phyloP scores from a whole-genome alignment of 2,797 vertebrate species.

The Muscicapa striata region DNA sequence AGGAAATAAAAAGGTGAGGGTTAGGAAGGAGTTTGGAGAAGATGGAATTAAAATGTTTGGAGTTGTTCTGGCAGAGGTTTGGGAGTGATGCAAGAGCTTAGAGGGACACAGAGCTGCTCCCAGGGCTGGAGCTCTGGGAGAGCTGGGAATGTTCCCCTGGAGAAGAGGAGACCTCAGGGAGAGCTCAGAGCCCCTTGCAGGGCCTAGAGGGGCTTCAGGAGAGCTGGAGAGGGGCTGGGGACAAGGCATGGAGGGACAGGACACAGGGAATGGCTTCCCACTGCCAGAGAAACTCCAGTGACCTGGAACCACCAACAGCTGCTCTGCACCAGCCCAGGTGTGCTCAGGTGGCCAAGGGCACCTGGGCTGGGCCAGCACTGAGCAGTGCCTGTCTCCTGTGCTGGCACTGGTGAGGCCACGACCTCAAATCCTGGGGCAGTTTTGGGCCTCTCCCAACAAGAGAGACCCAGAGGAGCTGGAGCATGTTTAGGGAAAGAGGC shows the following conservation, averaged over 20 bases:
- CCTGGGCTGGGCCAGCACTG: neutral
- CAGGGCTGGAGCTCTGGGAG: neutral
- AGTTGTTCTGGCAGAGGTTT: neutral
- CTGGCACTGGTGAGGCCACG: neutral
- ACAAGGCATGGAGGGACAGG: accelerated
- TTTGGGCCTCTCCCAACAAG: no score
- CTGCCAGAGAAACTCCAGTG: neutral
- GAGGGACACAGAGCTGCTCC: accelerated
- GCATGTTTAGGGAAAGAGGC: neutral
- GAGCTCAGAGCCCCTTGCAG: accelerated
- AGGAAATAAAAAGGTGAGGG: neutral
- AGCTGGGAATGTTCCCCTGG: neutral
- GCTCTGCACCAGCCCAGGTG: neutral
- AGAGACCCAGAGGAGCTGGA: no score
- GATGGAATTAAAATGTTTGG: accelerated
- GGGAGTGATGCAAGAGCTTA: neutral
- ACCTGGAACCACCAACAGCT: accelerated
- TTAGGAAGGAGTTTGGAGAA: neutral
- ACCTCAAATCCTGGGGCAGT: no score
- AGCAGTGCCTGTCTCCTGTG: accelerated
- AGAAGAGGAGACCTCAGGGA: neutral
- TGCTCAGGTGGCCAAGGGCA: neutral
- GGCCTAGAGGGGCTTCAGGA: neutral
- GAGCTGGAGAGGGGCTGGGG: neutral
- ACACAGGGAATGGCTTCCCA: neutral